Conservation (phyloP, 92 coral and sea anemone genomes). For the Bergia sp. region DNA sequence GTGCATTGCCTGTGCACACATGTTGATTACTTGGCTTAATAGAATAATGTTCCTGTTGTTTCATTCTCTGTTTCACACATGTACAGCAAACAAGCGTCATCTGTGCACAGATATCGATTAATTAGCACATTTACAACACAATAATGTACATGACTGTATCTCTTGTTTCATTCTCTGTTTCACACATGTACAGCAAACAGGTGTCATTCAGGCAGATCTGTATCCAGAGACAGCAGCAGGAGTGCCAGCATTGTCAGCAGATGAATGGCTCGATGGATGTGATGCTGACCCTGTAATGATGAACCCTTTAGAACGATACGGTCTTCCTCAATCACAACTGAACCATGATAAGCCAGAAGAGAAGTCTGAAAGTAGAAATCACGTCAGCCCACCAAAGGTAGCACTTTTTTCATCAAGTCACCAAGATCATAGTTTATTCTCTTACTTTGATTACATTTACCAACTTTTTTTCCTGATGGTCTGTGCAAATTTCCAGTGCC, state of each 20-base stretch:
- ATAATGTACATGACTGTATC: not conserved
- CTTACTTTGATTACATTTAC: no score
- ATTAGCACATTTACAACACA: not conserved
- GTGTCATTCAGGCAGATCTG: slow-evolving; percentile 82
- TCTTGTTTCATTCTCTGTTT: not conserved
- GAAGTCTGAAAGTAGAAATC: slow-evolving; percentile 7
- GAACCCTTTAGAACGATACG: slow-evolving; percentile 63
- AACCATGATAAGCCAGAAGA: slow-evolving; percentile 20
- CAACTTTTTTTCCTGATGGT: no score
- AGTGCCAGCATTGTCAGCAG: slow-evolving; percentile 83
- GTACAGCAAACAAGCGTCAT: slow-evolving; percentile 72
- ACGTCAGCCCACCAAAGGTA: slow-evolving; percentile 36
- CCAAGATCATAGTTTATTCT: not conserved
- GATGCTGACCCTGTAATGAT: slow-evolving; percentile 73
- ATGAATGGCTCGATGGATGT: slow-evolving; percentile 86
- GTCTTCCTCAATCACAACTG: slow-evolving; percentile 33
- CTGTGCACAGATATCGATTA: not conserved
- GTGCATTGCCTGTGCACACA: not conserved
- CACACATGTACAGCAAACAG: slow-evolving; percentile 62
- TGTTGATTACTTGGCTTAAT: no score
- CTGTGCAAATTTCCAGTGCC: no score
- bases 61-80: not conserved
- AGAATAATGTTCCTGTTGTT: not conserved
- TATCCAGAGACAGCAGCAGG: slow-evolving; percentile 84
- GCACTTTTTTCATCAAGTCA: no score